Evolutionary conservation across 2,888 invertebrate genomes (phyloP).

Genomic region (Hermodice carunculata): DNA sequence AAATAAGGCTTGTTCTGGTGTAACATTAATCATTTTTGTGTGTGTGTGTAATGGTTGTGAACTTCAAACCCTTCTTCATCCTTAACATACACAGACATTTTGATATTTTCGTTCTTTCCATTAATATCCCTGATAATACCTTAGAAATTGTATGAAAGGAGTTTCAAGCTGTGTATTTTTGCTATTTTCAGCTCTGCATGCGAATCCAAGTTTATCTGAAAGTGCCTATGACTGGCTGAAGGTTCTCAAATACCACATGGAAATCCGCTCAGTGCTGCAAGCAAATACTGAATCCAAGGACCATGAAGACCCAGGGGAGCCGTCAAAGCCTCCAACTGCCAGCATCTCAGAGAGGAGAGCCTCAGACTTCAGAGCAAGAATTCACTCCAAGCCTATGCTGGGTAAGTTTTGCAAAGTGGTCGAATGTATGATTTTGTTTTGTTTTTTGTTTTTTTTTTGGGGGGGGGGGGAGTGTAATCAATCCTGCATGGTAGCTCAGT

Average conservation of each 20-base stretch:
- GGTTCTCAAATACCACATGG: slow-evolving; percentile 62
- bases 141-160: slow-evolving; percentile 1
- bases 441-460: too few species aligned
- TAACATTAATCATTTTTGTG: too few species aligned
- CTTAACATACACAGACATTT: neutral
- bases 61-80: too few species aligned
- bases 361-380: slow-evolving; percentile 1
- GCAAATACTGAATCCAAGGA: slow-evolving; percentile 49
- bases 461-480: too few species aligned
- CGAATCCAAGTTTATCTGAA: slow-evolving; percentile 24
- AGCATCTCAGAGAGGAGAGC: neutral
- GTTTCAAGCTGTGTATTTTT: neutral
- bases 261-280: slow-evolving; percentile 58
- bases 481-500: too few species aligned
- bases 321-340: neutral
- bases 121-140: neutral
- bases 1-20: too few species aligned
- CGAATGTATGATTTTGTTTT: too few species aligned
- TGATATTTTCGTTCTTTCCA: neutral
- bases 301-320: neutral
- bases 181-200: slow-evolving; percentile 48
- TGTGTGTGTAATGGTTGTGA: too few species aligned
- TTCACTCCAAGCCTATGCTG: too few species aligned
- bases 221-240: slow-evolving; percentile 61
- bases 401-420: too few species aligned